Base-by-base conservation (phyloP, 2,797 vertebrate genomes). In the Halcyon chelicuti region DNA sequence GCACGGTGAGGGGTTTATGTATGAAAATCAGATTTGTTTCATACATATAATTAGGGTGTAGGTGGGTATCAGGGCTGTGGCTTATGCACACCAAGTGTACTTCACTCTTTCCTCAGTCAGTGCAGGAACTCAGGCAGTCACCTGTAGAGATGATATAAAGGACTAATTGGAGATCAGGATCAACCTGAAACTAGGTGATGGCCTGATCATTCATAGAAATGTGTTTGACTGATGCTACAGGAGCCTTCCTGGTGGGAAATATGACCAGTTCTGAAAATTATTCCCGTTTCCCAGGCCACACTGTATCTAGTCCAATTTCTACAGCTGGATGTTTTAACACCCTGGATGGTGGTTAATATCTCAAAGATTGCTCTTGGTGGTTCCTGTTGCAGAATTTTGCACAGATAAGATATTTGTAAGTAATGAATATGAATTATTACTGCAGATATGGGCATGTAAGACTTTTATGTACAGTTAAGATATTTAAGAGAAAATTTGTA, bases 271-370 rank as follows among this genome's bases (percentile, higher is more conserved):
- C 16, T 40, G 39, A 62, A 63, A 89, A 72, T 72, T 1, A 61
- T 1, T 75, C 2, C 17, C 8, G 33, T 19, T 44, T 63, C 35
- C 12, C 42, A 51, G 22, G 14, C 51, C 26, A 37, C 0, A 0
- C 8, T 70, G 22, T 52, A 14, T 62, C 8, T 44, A 12, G 46
- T 65, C 35, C 31, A 79, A 23, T 81, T 70, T 74, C 15, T 33
- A 19, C 1, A 42, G 33, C 13, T 49, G 20, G 40, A 37, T 71
- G 16, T 54, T 23, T 70, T 52, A 84, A 42, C 13, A 35, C 2
- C 11, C 7, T 33, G 13, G 15, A 9, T 49, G 14, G 23, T 58
- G n/a, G 54, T 33, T 22, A 70, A 23, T 10, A 12, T 68, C 49
- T 17, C 57, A 63, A 57, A 55, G 49, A 35, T 10, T 65, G 23